Evolutionary conservation across 2,113 vertebrate genomes (phyloP), one percentile per base, ranked within the genome.

Genomic region (Ceyx melanurus): DNA sequence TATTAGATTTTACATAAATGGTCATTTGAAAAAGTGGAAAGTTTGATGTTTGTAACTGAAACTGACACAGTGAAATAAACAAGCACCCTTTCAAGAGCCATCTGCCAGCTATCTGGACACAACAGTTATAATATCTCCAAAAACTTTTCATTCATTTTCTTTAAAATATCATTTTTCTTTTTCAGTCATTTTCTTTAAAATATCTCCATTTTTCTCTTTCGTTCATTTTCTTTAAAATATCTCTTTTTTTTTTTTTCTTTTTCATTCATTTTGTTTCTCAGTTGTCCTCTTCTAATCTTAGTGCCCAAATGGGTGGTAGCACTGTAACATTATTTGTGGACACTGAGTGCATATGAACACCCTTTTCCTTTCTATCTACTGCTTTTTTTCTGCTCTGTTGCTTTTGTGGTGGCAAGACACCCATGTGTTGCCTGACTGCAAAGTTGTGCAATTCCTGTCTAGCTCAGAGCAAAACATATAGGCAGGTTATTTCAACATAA

Each of bases 11-110:
- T 92, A 90, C 76, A 78, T 72, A 40, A 79, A 82, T 73, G 89
- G 87, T 80, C 73, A 82, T 88, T 95, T 94, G 51, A 31, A 79
- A 64, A 95, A 85, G 37, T 60, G 88, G 92, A 94, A 90, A 73
- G 70, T 94, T 93, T 65, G 72, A 66, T 85, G 88, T 92, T 94
- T 95, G n/a, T 89, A 89, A 79, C 66, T 66, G 40, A 61, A 90
- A 54, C 42, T 87, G 88, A 87, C 67, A 31, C 48, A 54, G 50
- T 65, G 73, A 90, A 88, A 33, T 65, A 74, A 81, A 37, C 18
- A n/a, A 72, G 65, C 26, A 33, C 26, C 31, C 76, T 77, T 91
- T 58, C 13, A 68, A 89, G 26, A 92, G 72, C 61, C 61, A 40
- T 91, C 82, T 89, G 78, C 56, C 75, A 64, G 4, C 75, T 64